A percentile compares a stretch with the other conserved stretches of the same genome.
Evolutionary conservation across 2,797 vertebrate species (phyloP).

Genomic region (Moxostoma hubbsi): DNA sequence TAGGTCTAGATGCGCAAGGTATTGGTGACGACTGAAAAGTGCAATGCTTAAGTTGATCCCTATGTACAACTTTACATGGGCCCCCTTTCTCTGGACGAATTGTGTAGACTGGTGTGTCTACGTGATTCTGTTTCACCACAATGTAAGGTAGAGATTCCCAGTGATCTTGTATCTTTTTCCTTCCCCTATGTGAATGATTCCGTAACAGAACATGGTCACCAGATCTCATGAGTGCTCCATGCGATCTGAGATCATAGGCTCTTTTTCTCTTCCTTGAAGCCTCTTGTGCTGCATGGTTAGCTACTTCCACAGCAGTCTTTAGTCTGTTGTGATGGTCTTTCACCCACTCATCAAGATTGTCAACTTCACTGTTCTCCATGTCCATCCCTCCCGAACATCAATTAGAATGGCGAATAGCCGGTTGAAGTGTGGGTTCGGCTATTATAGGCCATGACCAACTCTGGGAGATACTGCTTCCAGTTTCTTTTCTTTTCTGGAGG

Average conservation of each 20-base stretch:
- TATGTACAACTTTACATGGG: background rate
- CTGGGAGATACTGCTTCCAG: constrained; percentile 22
- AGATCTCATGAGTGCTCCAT: constrained; percentile 25
- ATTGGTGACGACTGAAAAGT: background rate
- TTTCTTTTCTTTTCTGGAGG: constrained; percentile 5
- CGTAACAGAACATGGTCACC: constrained; percentile 35
- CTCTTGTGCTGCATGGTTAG: too few species aligned
- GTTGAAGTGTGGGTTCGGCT: too few species aligned
- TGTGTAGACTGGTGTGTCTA: background rate
- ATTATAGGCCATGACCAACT: too few species aligned
- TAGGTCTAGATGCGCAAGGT: background rate
- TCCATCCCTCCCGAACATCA: background rate
- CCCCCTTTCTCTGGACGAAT: background rate
- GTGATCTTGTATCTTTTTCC: constrained; percentile 45
- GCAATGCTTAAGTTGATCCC: constrained; percentile 1
- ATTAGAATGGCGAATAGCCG: too few species aligned
- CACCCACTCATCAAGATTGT: too few species aligned
- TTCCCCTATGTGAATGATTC: constrained; percentile 27
- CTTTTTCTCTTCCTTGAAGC: too few species aligned
- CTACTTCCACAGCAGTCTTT: too few species aligned
- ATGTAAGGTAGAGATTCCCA: constrained; percentile 36
- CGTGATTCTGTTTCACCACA: background rate
- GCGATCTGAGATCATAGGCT: too few species aligned
- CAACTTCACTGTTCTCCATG: background rate
- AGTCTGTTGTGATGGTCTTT: too few species aligned